These are phyloP conservation scores for Archocentrus centrarchus DNA, from an alignment of 2,113 vertebrate species.

Conservation along the genomic window DNA sequence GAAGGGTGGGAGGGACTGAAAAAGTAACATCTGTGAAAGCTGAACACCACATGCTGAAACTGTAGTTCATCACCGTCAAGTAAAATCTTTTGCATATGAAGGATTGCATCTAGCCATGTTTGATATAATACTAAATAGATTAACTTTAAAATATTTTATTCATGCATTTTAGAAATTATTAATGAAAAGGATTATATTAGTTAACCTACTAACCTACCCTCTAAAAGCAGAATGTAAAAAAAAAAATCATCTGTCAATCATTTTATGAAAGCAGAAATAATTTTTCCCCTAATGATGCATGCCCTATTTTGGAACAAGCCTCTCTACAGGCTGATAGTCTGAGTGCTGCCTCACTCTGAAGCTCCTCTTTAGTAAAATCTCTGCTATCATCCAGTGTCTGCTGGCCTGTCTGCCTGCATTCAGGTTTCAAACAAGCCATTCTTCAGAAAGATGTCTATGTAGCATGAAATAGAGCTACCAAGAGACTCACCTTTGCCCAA, in stretches of 20 bases:
- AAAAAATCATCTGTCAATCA: constrained; percentile 15
- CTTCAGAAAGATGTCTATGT: constrained; percentile 37
- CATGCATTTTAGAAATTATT: background rate
- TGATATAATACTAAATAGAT: background rate
- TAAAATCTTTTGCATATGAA: constrained; percentile 1
- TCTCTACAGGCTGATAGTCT: constrained; percentile 17
- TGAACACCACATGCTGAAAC: constrained; percentile 26
- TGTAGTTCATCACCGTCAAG: background rate
- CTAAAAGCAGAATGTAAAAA: constrained; percentile 13
- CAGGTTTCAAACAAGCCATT: constrained; percentile 40
- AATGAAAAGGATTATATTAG: background rate
- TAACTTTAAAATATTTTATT: background rate
- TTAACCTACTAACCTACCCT: constrained; percentile 1
- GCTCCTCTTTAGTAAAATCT: constrained; percentile 43
- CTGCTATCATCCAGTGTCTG: constrained; percentile 28
- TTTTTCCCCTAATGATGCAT: constrained; percentile 25
- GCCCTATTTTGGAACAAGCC: constrained; percentile 48
- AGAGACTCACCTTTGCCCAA: constrained; percentile 50
- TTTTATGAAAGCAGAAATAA: background rate
- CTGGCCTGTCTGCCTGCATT: constrained; percentile 28
- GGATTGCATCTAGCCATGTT: background rate
- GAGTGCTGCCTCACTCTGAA: constrained; percentile 27
- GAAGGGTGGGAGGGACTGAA: background rate
- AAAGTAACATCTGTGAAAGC: constrained; percentile 34
- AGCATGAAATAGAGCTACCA: constrained; percentile 53